These are phyloP conservation scores for Ceratosolen solmsi DNA, from an alignment of 1,140 invertebrate genomes.

Conservation along the genomic window DNA sequence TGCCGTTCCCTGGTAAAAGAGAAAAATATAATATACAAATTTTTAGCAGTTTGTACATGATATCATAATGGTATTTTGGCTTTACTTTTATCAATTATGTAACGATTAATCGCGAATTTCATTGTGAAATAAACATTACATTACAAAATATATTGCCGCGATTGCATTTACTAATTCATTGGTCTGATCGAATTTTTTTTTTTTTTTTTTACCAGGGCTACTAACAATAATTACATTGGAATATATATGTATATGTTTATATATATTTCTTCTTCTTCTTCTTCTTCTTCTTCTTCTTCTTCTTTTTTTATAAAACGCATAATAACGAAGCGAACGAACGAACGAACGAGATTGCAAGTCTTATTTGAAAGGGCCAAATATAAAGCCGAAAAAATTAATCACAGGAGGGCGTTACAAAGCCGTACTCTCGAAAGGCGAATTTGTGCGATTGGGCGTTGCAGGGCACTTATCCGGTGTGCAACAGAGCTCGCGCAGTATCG, in stretches of 20 bases:
- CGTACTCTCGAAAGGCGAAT: constrained; percentile 69
- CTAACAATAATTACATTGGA: constrained; percentile 2
- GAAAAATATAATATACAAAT: not conserved
- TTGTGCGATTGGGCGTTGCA: constrained; percentile 59
- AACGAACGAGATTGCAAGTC: not conserved
- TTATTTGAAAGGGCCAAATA: not conserved
- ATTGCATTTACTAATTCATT: not conserved
- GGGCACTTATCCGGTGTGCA: constrained; percentile 63
- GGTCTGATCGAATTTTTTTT: not conserved
- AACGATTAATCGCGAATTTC: not conserved
- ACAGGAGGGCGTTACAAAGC: constrained; percentile 61
- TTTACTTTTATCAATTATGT: not conserved
- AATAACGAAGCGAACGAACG: not conserved
- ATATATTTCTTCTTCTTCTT: too few species aligned
- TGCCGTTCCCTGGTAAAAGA: constrained; percentile 28
- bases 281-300: too few species aligned
- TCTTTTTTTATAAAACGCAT: constrained; percentile 24
- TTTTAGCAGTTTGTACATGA: not conserved
- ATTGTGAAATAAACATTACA: too few species aligned
- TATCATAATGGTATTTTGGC: not conserved
- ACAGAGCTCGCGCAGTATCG: constrained; percentile 62
- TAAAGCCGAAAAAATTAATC: not conserved
- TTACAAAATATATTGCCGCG: not conserved
- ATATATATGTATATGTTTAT: not conserved
- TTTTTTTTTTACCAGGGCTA: constrained; percentile 10